Evolutionary conservation across 2,888 invertebrate genomes (phyloP), one percentile per base, ranked within the genome.

Genomic region (Drosophila paramelanica): DNA sequence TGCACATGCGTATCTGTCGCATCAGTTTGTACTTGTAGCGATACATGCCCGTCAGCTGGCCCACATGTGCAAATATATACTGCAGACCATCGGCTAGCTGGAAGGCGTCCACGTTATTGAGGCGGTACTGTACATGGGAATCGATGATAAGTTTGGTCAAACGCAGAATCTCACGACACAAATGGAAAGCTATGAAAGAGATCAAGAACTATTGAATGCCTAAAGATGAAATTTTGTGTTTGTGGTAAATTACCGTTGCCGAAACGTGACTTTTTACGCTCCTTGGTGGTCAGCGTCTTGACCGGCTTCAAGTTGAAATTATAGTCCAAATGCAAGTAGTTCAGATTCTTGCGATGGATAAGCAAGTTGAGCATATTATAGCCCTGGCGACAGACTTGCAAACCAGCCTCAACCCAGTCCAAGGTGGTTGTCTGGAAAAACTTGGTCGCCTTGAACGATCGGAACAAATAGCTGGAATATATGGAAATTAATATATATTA

Each of bases 301-400:
- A 99, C 99, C 0, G 99, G 99, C 92, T 99, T 99, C 92, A 99
- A 94, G 93, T 99, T 99, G 92, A 99, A 99, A 93, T 99, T 99
- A 93, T 99, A 99, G 93, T 99, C 99, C 93, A 99, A 94, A 95
- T 99, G 99, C 33, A 99, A 95, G 91, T 99, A 99, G 93, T 99
- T 99, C 67, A 99, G 94, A 93, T 99, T 99, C 93, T 99, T 99
- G 71, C 99, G 96, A 93, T 99, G 99, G 90, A 99, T 99, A 76
- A 99, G 94, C 70, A 99, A 94, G 92, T 99, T 99, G 73, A 99
- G 93, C 99, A 99, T 99, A 93, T 99, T 99, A 93, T 99, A 99
- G 3, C 99, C 99, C 93, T 99, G 99, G 0, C 99, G 95, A 91
- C 99, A 99, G 1, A 99, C 97, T 93, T 99, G 99, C 46, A 99